Base-by-base conservation (phyloP, 2,797 vertebrate species). In the Periophthalmus magnuspinnatus region DNA sequence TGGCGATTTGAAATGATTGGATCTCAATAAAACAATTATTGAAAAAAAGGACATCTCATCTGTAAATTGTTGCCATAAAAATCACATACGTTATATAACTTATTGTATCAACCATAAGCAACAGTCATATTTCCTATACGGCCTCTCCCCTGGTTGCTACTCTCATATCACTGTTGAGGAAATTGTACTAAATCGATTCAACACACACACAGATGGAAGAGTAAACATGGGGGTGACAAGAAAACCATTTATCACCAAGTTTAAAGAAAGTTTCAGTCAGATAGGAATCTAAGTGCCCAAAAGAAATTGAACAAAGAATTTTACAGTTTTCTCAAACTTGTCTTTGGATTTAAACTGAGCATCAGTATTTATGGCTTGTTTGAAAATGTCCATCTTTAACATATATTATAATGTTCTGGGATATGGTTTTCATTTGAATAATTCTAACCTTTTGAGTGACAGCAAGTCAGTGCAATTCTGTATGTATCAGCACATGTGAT, bases 401-500 rank as follows among this genome's bases (percentile, higher is more conserved):
- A 9, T 22, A 36, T 5, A 4, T 48, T 34, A 16, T 56, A 16
- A 75, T 74, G 33, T 61, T 50, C 36, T 45, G 24, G 14, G 32
- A 19, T n/a, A 57, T 61, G 56, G 36, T 10, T 55, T 55, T 55
- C 14, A 41, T 22, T 24, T 8, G n/a, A 62, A 70, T 24, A 76
- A 56, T 36, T 38, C 33, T 67, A 36, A 54, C 50, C n/a, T 52
- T 60, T 21, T 36, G 33, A 50, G 50, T 17, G 21, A 70, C 67
- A 56, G 24, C 17, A 63, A 57, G 24, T 13, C 69, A 6, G 33
- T 32, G 5, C 10, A 2, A 34, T 50, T 59, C 32, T 21, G 59
- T 28, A 56, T 50, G 66, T 45, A 72, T 67, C 65, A 68, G n/a
- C 3, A 9, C 56, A 22, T 24, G 11, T 48, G 32, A 73, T 34